phyloP scores from a whole-genome alignment of 1,140 invertebrate genomes.

The Zeugodacus cucurbitae region DNA sequence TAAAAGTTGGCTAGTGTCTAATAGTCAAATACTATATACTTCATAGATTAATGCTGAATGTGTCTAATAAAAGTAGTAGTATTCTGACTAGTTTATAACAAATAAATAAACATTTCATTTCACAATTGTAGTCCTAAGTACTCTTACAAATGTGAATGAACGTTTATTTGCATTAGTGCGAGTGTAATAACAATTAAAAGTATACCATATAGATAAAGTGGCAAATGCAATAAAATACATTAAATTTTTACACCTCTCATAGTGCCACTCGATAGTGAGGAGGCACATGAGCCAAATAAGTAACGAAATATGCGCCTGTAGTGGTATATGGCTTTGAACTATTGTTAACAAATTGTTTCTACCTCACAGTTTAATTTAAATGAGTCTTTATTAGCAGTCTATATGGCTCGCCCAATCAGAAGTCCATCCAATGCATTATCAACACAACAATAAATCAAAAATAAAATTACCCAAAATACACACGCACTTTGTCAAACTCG shows the following conservation, averaged over 20 bases:
- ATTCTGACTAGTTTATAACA: too few species aligned
- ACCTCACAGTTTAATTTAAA: not conserved
- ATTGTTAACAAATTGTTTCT: not conserved
- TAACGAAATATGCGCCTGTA: not conserved
- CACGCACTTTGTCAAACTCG: not conserved
- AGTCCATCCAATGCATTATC: not conserved
- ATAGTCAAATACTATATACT: too few species aligned
- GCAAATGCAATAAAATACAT: not conserved
- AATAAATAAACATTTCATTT: too few species aligned
- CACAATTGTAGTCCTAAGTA: too few species aligned
- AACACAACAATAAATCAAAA: not conserved
- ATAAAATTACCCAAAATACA: not conserved
- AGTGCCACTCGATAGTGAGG: not conserved
- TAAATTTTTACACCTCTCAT: not conserved
- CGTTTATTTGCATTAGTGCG: not conserved
- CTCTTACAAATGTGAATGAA: too few species aligned
- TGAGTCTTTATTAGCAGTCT: not conserved
- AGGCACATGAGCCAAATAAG: not conserved
- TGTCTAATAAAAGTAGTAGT: too few species aligned
- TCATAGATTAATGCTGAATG: too few species aligned
- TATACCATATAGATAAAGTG: not conserved
- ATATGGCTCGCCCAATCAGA: not conserved
- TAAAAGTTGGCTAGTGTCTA: too few species aligned
- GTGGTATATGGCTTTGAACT: not conserved
- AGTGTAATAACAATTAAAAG: not conserved